Conservation (phyloP, 2,797 vertebrate species). For the Enteromius radiatus region DNA sequence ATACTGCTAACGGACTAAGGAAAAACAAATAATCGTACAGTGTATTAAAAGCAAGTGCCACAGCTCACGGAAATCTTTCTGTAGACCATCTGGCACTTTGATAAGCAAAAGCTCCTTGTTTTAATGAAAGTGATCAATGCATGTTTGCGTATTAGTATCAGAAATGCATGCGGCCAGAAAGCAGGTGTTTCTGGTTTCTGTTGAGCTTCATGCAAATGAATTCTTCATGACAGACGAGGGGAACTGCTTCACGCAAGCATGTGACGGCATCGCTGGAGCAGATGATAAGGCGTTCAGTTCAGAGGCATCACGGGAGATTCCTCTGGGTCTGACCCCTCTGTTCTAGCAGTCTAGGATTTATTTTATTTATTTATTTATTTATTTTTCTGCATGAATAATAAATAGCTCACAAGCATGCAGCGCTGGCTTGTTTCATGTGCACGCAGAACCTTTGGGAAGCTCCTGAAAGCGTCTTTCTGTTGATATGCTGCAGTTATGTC, state of each 20-base stretch:
- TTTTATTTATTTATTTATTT: not conserved
- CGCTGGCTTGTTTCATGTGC: not conserved
- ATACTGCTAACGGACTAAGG: not conserved
- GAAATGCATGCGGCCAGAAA: not conserved
- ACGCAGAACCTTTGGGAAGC: not conserved
- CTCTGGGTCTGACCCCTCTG: constrained; percentile 48
- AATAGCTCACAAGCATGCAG: constrained; percentile 44
- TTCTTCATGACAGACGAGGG: not conserved
- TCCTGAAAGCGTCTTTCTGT: constrained; percentile 13
- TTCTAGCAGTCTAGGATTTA: constrained; percentile 62
- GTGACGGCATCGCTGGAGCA: not conserved
- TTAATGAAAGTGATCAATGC: not conserved
- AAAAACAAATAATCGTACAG: not conserved
- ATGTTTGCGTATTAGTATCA: not conserved
- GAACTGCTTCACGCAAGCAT: not conserved
- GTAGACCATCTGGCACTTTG: not conserved
- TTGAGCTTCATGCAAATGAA: not conserved
- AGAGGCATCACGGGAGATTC: constrained; percentile 48
- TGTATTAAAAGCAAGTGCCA: not conserved
- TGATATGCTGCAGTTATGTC: not conserved
- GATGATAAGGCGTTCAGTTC: constrained; percentile 1
- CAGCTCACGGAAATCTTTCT: not conserved
- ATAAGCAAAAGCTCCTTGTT: not conserved
- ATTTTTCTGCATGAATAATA: constrained; percentile 62
- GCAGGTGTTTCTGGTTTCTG: not conserved